Conservation (phyloP, 2,888 invertebrate genomes). For the Nudaria mundana region DNA sequence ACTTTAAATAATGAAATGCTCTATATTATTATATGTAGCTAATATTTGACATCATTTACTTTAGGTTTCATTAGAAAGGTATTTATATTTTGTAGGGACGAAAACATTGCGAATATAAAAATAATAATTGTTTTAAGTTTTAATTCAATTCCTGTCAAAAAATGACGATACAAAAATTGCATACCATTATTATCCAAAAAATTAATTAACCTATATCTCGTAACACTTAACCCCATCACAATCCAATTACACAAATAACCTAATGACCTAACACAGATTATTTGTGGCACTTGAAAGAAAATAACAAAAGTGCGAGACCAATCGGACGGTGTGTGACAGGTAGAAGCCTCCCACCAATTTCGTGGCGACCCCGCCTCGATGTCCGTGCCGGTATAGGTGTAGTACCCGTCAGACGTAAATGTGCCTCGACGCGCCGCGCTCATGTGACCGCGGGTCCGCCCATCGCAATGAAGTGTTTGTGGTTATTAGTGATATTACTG, state of each 20-base stretch:
- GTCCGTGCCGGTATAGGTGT: conserved; percentile 31
- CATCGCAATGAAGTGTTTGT: conserved; percentile 78
- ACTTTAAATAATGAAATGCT: no score
- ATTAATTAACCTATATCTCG: conserved; percentile 13
- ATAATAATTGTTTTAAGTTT: no score
- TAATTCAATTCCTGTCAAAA: no score
- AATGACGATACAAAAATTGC: conserved; percentile 3
- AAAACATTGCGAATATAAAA: no score
- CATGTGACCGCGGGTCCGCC: conserved; percentile 67
- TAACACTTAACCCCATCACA: conserved; percentile 21
- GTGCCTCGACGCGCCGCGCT: conserved; percentile 67
- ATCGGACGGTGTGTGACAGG: conserved; percentile 68
- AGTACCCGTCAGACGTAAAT: conserved; percentile 55
- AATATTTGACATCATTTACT: no score
- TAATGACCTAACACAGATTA: conserved; percentile 61
- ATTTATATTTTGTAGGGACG: no score
- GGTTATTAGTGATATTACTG: conserved; percentile 79
- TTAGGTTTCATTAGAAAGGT: no score
- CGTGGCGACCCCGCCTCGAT: conserved; percentile 61
- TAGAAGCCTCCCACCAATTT: conserved; percentile 68
- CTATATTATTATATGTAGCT: no score
- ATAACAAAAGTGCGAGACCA: conserved; percentile 59
- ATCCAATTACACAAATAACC: conserved; percentile 41
- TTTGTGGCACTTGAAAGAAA: conserved; percentile 37
- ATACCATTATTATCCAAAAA: background rate